phyloP scores from a whole-genome alignment of 2,888 invertebrate species.

The Cataglyphis albicans region DNA sequence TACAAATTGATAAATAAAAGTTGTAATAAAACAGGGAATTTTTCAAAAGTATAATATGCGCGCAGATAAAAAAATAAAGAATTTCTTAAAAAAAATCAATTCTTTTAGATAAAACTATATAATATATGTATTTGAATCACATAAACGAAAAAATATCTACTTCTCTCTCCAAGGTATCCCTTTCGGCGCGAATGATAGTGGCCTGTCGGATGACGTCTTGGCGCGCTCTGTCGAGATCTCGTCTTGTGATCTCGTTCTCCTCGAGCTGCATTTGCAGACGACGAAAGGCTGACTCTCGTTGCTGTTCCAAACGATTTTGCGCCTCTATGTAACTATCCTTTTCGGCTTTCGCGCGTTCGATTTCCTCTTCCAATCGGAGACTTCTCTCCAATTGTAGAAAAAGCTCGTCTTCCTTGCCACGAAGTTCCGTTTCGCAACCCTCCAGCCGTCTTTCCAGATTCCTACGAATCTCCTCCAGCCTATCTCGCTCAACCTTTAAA shows the following conservation, averaged over 20 bases:
- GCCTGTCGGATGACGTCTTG: constrained; percentile 88
- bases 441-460: constrained; percentile 87
- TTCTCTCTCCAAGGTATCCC: constrained; percentile 88
- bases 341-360: constrained; percentile 80
- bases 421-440: constrained; percentile 87
- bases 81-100: too few relatives aligned
- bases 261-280: constrained; percentile 88
- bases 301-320: constrained; percentile 80
- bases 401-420: constrained; percentile 89
- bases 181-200: constrained; percentile 88
- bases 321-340: constrained; percentile 80
- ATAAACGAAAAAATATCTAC: constrained; percentile 77
- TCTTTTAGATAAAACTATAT: not conserved
- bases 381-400: constrained; percentile 88
- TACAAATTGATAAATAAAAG: too few relatives aligned
- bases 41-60: not conserved
- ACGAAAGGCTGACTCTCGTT: constrained; percentile 81
- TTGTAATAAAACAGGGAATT: not conserved
- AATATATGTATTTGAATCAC: not conserved
- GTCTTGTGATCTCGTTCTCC: constrained; percentile 87
- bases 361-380: constrained; percentile 87
- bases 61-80: not conserved
- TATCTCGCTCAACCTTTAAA: constrained; percentile 88
- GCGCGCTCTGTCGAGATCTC: constrained; percentile 87
- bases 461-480: constrained; percentile 87